Evolutionary conservation across 2,888 invertebrate species (phyloP).

Genomic region (Drosophila histrio): DNA sequence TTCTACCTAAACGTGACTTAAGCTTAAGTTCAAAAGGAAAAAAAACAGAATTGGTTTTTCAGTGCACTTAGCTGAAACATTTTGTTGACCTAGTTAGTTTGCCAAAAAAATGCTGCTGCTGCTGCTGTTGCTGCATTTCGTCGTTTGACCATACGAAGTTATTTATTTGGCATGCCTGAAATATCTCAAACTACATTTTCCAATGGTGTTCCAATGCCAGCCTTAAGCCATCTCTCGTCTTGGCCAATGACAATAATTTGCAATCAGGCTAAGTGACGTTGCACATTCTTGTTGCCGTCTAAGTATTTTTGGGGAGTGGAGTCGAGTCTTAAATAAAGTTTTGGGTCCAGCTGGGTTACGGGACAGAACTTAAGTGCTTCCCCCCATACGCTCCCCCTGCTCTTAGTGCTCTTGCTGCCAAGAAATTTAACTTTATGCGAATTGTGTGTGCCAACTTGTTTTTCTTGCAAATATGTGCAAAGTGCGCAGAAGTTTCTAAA

Average conservation of each 20-base stretch:
- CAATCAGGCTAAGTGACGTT: slow-evolving; percentile 63
- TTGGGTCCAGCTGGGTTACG: slow-evolving; percentile 9
- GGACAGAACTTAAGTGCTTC: slow-evolving; percentile 52
- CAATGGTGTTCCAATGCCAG: slow-evolving; percentile 16
- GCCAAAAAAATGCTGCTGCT: slow-evolving; percentile 23
- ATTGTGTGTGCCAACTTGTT: slow-evolving; percentile 35
- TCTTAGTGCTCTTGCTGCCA: slow-evolving; percentile 28
- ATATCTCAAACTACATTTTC: slow-evolving; percentile 34
- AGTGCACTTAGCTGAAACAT: slow-evolving; percentile 41
- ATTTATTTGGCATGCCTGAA: slow-evolving; percentile 50
- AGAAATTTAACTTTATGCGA: slow-evolving; percentile 25
- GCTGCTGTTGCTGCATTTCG: slow-evolving; percentile 35
- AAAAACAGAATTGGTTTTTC: slow-evolving; percentile 15
- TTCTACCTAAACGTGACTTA: slow-evolving; percentile 26
- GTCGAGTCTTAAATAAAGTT: slow-evolving; percentile 1
- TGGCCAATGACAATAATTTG: slow-evolving; percentile 57
- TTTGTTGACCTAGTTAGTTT: slow-evolving; percentile 35
- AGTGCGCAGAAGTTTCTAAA: slow-evolving; percentile 11
- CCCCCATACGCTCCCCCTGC: not conserved
- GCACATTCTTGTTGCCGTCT: slow-evolving; percentile 25
- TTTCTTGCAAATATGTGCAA: not conserved
- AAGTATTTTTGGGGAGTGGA: not conserved
- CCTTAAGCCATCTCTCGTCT: not conserved
- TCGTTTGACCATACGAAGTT: slow-evolving; percentile 38
- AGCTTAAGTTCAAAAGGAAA: not conserved